Percentiles rank a stretch among this genome's conserved stretches.
phyloP scores from a whole-genome alignment of 2,888 invertebrate species.

The Agelastica alni region DNA sequence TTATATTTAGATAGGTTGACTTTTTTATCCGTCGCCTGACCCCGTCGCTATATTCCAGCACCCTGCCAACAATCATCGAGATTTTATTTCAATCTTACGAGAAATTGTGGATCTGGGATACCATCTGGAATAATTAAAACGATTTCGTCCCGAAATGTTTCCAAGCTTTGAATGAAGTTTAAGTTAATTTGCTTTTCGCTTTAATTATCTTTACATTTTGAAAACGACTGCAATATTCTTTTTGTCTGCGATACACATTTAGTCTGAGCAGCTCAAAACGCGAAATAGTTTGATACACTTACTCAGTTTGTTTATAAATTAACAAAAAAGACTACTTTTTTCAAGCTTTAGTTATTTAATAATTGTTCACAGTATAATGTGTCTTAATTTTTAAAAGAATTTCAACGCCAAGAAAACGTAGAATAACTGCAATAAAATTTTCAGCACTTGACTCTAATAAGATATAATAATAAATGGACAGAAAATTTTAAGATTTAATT shows the following conservation, averaged over 20 bases:
- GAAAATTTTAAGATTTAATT: too few species aligned
- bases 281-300: slow-evolving; percentile 1
- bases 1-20: too few species aligned
- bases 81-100: slow-evolving; percentile 28
- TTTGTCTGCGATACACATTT: slow-evolving; percentile 11
- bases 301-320: slow-evolving; percentile 3
- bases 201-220: slow-evolving; percentile 28
- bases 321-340: too few species aligned
- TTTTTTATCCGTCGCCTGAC: too few species aligned
- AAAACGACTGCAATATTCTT: slow-evolving; percentile 26
- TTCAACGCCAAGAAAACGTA: too few species aligned
- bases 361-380: too few species aligned
- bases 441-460: too few species aligned
- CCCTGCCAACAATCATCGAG: slow-evolving; percentile 23
- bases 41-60: background rate
- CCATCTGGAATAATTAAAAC: slow-evolving; percentile 46
- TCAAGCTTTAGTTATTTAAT: too few species aligned
- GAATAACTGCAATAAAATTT: too few species aligned
- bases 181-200: slow-evolving; percentile 27
- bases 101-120: slow-evolving; percentile 26
- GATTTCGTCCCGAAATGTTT: slow-evolving; percentile 40
- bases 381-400: too few species aligned
- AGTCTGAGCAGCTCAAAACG: background rate
- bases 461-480: too few species aligned
- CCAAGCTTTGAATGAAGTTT: slow-evolving; percentile 20